Conservation (phyloP, 1,140 invertebrate species). For the Diabrotica undecimpunctata region DNA sequence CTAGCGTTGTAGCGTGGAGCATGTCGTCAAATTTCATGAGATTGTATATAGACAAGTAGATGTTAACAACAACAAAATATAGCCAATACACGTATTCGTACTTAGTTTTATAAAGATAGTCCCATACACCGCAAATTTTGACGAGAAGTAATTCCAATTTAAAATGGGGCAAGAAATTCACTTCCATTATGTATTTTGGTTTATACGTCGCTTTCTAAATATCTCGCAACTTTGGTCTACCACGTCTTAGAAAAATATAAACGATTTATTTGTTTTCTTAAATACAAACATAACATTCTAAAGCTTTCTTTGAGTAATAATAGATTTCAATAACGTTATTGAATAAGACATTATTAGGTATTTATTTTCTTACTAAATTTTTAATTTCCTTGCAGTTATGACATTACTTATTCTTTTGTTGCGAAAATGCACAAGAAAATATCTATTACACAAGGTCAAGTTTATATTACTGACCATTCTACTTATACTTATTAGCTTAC, state of each 20-base stretch:
- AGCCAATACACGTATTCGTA: background rate
- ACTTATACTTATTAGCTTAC: no score
- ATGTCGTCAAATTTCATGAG: constrained; percentile 1
- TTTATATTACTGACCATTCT: no score
- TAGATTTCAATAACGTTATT: no score
- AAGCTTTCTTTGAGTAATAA: no score
- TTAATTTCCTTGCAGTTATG: no score
- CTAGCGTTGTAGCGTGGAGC: background rate
- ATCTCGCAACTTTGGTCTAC: background rate
- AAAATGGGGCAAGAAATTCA: background rate
- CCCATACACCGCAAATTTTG: background rate
- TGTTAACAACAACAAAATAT: background rate
- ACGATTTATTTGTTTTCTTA: constrained; percentile 4
- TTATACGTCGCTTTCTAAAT: background rate
- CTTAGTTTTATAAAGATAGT: background rate
- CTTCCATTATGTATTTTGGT: background rate
- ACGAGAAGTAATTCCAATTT: background rate
- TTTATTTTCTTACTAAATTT: no score
- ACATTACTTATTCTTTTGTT: no score
- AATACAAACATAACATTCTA: constrained; percentile 3
- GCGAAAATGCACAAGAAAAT: no score
- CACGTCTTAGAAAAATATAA: background rate
- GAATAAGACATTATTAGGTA: no score
- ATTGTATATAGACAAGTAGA: background rate
- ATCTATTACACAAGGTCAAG: no score